Evolutionary conservation across 2,113 vertebrate species (phyloP), one percentile per base, ranked within the genome.

Genomic region (Myocastor coypus): DNA sequence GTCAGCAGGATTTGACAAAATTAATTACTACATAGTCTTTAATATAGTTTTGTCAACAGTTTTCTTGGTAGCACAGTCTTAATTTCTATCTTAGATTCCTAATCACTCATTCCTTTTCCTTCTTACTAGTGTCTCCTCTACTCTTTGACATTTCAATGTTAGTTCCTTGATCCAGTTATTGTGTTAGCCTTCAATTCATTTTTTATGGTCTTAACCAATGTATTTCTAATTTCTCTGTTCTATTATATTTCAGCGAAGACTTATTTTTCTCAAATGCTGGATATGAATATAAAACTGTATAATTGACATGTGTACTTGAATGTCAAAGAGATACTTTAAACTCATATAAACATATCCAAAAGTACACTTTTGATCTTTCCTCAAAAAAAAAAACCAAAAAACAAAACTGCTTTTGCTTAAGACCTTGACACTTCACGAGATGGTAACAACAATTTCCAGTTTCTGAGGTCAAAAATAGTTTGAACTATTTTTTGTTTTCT

Each of bases 391-490:
- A n/a, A n/a, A n/a, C n/a, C n/a, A n/a, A n/a, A n/a, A 52, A 52
- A 52, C 52, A 52, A 89, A 81, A n/a, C 5, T 81, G 1, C 80
- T 63, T 52, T 50, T 32, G 40, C 78, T 22, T 22, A 57, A 91
- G 52, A 77, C n/a, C n/a, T 89, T 94, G 42, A 83, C 61, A 64
- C 83, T 91, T 93, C n/a, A 40, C 17, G 19, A 78, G 42, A 83
- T 64, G 42, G 14, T 12, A 91, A 40, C 68, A 83, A 30, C 50
- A 78, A 95, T 1, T 84, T 91, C n/a, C 24, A 30, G 24, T 19
- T 69, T 55, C 20, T 71, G 3, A 57, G 55, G 37, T 63, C 83
- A 87, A 42, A 96, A 91, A 26, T n/a, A 80, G 4, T 50, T 50
- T 87, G n/a, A n/a, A 26, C 6, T 52, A 91, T 24, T 71, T 14